Percentiles rank a stretch among this genome's conserved stretches.
Evolutionary conservation across 2,888 invertebrate genomes (phyloP).

Genomic region (Liopterus haemorrhoidalis): DNA sequence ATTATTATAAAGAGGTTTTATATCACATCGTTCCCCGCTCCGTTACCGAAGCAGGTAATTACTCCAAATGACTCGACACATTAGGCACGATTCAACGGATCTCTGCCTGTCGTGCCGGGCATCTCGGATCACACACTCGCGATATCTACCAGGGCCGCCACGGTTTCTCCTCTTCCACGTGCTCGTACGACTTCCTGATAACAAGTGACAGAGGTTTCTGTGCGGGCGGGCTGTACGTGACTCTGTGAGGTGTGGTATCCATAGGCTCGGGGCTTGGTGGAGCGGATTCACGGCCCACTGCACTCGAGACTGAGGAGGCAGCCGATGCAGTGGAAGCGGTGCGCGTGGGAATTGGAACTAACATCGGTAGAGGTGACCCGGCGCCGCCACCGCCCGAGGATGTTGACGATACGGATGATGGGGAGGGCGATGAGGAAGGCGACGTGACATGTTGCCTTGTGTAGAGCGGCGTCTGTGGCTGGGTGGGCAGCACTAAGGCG

Average conservation of each 20-base stretch:
- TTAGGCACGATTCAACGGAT: background rate
- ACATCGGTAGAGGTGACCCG: slow-evolving; percentile 57
- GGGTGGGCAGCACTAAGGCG: slow-evolving; percentile 70
- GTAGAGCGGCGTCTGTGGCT: slow-evolving; percentile 42
- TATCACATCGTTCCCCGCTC: slow-evolving; percentile 10
- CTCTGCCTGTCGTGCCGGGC: background rate
- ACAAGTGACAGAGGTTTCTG: slow-evolving; percentile 66
- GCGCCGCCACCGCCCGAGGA: too few species aligned
- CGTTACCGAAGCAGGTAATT: slow-evolving; percentile 7
- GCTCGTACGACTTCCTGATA: slow-evolving; percentile 56
- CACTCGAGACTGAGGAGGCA: slow-evolving; percentile 54
- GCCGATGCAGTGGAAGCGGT: slow-evolving; percentile 68
- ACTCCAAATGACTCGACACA: slow-evolving; percentile 10
- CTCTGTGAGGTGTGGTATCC: slow-evolving; percentile 44
- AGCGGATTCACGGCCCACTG: too few species aligned
- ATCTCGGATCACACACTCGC: background rate
- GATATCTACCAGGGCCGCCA: slow-evolving; percentile 70
- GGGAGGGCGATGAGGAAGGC: slow-evolving; percentile 45
- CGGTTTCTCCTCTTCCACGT: slow-evolving; percentile 63
- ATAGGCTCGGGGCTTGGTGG: slow-evolving; percentile 52
- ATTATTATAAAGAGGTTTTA: background rate
- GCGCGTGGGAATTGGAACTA: slow-evolving; percentile 69
- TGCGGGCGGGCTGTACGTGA: slow-evolving; percentile 47
- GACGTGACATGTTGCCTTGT: slow-evolving; percentile 44
- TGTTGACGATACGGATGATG: slow-evolving; percentile 44